Base-by-base conservation (phyloP, 2,113 vertebrate species). In the Sorex fumeus region DNA sequence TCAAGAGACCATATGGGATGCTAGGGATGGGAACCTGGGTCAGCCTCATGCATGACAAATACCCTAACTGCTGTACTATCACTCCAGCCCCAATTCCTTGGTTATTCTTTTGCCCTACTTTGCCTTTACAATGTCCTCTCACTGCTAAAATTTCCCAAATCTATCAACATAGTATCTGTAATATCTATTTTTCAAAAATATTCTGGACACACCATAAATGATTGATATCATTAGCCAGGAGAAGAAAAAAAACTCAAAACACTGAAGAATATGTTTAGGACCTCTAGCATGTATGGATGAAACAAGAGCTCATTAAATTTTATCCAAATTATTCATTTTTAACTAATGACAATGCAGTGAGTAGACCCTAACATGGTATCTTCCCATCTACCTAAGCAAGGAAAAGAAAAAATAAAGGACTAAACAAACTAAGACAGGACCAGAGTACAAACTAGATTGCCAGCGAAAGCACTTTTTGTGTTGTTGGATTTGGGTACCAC, bases 311-410 rank as follows among this genome's bases (percentile, higher is more conserved):
- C 82, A 92, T 76, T 91, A 92, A 90, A 43, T 84, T 62, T 66
- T 60, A 60, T 78, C 85, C 30, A 93, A 94, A 71, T 90, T n/a
- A 66, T 77, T 91, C 71, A 93, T 93, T 95, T 90, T 82, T 95
- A 95, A 92, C 85, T 72, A 67, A 8, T 66, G 57, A 66, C 87
- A 83, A 87, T 28, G 78, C 69, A 81, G 16, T 86, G 83, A 95
- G n/a, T 88, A 40, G 32, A 88, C 50, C 60, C 76, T 95, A 93
- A 88, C 72, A 93, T 90, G 67, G 36, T 85, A 27, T 88, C 75
- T 90, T 87, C 70, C 57, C 60, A 83, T 28, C 64, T 10, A 60
- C 91, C 30, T 75, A 71, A 89, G 16, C 2, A 25, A 25, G 23
- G 27, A 30, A 92, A 87, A 91, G 45, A 72, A 40, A 66, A 3